These are phyloP conservation scores for Trichonephila inaurata DNA, from an alignment of 1,140 invertebrate species.

Conservation along the genomic window DNA sequence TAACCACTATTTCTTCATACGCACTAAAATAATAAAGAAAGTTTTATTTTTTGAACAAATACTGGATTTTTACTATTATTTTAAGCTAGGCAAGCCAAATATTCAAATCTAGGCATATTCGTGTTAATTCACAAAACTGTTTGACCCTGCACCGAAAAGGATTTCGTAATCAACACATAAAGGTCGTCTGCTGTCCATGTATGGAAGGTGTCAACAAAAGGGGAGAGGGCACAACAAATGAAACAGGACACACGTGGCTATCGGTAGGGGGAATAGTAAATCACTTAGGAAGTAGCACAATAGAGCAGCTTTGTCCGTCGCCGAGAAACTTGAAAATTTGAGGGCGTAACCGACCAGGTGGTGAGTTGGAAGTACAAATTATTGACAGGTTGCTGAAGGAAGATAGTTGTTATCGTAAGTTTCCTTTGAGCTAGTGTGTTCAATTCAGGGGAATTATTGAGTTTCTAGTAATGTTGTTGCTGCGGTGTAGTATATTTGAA, in stretches of 20 bases:
- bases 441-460: not conserved
- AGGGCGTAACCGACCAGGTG: conserved; percentile 20
- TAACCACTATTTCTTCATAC: not conserved
- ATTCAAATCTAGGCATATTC: not conserved
- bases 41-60: not conserved
- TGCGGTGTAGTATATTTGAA: too few species aligned
- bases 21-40: not conserved
- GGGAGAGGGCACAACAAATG: not conserved
- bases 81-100: not conserved
- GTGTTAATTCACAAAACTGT: not conserved
- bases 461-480: too few species aligned
- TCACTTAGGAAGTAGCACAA: conserved; percentile 10
- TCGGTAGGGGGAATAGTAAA: conserved; percentile 37
- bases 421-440: not conserved
- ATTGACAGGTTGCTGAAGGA: conserved; percentile 10
- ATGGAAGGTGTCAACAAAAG: not conserved
- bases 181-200: not conserved
- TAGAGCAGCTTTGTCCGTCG: not conserved
- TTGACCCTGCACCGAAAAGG: not conserved
- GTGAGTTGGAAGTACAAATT: conserved; percentile 1
- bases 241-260: conserved; percentile 41
- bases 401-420: not conserved
- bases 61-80: not conserved
- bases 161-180: not conserved
- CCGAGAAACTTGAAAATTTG: not conserved